Base-by-base conservation (phyloP, 2,797 vertebrate genomes). In the Adrianichthys oophorus region DNA sequence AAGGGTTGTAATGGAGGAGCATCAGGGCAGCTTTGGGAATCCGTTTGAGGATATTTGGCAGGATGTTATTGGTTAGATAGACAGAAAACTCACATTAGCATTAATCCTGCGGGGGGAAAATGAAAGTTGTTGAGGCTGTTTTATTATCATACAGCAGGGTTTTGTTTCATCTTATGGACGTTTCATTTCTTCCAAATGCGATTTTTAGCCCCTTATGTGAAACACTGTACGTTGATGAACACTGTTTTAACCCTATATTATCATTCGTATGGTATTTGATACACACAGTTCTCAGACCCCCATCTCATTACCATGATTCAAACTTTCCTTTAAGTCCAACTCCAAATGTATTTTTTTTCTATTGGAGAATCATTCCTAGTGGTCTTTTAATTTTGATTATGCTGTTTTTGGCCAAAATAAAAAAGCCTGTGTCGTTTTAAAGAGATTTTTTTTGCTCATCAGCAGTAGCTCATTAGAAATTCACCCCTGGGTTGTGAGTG, bases 1-100 rank as follows among this genome's bases (percentile, higher is more conserved):
- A 67, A 76, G 78, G 69, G 65, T 55, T 67, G 79, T 90, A 87
- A 90, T 91, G 85, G 87, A 86, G 75, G 80, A 71, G 76, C 85
- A 85, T 88, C 82, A 72, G 48, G 53, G 74, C 69, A 76, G 75
- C 82, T 79, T 68, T 62, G 73, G 69, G 79, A 74, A 80, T 82
- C 68, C 69, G 78, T 74, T 72, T 72, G 63, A 70, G 70, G 79
- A 80, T 75, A 69, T 85, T 77, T 84, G 84, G 76, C 86, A 86
- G 75, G 51, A 63, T 82, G 79, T 84, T 84, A 85, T 79, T 72
- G 85, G 87, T 85, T 81, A 78, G 45, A 24, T 74, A 52, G 73
- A 65, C 74, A 76, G 62, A 70, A 67, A 76, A 74, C 76, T 48
- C 59, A 60, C 78, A 77, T 84, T 78, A 82, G 73, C 82, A 84